A percentile compares a stretch with the other conserved stretches of the same genome.
Evolutionary conservation across 64 coral and sea anemone species (phyloP).

Genomic region (Trachythela sp.): DNA sequence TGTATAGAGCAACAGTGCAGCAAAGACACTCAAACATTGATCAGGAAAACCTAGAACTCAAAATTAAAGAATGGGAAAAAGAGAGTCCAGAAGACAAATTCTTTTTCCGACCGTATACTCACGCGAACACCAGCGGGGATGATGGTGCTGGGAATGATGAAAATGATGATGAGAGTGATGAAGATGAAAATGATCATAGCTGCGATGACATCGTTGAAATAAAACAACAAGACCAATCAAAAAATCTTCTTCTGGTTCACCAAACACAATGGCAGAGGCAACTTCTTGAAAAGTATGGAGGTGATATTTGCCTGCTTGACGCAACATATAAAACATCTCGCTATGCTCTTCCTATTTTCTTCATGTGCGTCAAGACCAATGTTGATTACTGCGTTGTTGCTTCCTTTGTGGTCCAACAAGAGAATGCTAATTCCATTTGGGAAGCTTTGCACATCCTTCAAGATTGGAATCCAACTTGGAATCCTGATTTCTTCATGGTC

Average conservation of each 20-base stretch:
- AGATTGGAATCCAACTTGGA: slow-evolving; percentile 32
- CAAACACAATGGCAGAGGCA: slow-evolving; percentile 14
- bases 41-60: too few relatives aligned
- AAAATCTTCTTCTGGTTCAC: slow-evolving; percentile 30
- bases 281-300: slow-evolving; percentile 19
- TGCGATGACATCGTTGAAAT: neutral
- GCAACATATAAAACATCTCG: slow-evolving; percentile 59
- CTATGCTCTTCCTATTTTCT: slow-evolving; percentile 24
- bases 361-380: slow-evolving; percentile 55
- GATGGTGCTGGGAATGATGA: too few relatives aligned
- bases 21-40: too few relatives aligned
- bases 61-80: too few relatives aligned
- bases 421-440: slow-evolving; percentile 26
- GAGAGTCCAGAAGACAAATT: too few relatives aligned
- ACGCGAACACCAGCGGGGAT: too few relatives aligned
- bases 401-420: slow-evolving; percentile 54
- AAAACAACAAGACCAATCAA: neutral
- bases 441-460: slow-evolving; percentile 18
- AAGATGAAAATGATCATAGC: neutral
- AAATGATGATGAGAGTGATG: neutral
- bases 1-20: too few relatives aligned
- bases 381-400: slow-evolving; percentile 54
- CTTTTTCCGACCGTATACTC: too few relatives aligned
- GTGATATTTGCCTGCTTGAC: slow-evolving; percentile 36
- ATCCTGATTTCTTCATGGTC: slow-evolving; percentile 24